Evolutionary conservation across 2,113 vertebrate genomes (phyloP).

Genomic region (Perccottus glenii): DNA sequence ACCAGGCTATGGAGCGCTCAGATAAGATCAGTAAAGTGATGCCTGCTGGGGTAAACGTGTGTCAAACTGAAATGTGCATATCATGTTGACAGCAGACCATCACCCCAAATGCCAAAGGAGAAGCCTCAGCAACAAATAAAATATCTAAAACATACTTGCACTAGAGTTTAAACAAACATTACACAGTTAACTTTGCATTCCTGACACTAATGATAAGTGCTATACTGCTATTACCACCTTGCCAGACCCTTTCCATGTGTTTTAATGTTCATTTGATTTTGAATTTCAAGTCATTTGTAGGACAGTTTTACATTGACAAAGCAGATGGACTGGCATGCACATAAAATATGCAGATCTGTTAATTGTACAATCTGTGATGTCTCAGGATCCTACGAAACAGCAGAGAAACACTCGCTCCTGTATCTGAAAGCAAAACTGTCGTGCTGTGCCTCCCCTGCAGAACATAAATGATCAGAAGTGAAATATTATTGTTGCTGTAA

Average conservation of each 20-base stretch:
- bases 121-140: slow-evolving; percentile 3
- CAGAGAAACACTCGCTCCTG: slow-evolving; percentile 13
- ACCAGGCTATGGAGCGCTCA: not conserved
- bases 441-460: not conserved
- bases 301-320: slow-evolving; percentile 66
- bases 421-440: slow-evolving; percentile 32
- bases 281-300: slow-evolving; percentile 25
- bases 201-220: not conserved
- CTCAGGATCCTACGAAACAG: slow-evolving; percentile 37
- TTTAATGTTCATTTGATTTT: slow-evolving; percentile 29
- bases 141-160: not conserved
- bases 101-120: not conserved
- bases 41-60: not conserved
- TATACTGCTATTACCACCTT: not conserved
- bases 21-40: slow-evolving; percentile 12
- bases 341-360: slow-evolving; percentile 79
- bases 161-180: not conserved
- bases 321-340: slow-evolving; percentile 75
- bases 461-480: slow-evolving; percentile 7
- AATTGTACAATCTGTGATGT: slow-evolving; percentile 70
- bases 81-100: slow-evolving; percentile 3
- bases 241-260: not conserved
- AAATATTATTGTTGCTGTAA: slow-evolving; percentile 51
- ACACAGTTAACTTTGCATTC: not conserved
- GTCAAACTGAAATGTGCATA: not conserved